Base-by-base conservation (phyloP, 2,113 vertebrate species). In the Machaerirhynchus nigripectus region DNA sequence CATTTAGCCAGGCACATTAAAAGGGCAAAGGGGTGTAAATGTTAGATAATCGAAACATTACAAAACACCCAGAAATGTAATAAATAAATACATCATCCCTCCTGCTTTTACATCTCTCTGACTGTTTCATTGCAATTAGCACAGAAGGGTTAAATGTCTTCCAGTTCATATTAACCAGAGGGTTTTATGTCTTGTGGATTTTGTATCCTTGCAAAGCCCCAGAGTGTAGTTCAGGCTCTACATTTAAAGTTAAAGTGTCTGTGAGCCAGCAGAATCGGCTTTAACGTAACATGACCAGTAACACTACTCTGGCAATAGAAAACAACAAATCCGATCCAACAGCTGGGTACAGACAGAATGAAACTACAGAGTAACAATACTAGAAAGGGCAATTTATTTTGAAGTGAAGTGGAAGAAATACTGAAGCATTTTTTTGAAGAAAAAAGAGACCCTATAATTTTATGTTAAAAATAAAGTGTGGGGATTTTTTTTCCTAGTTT, bases 221-320 rank as follows among this genome's bases (percentile, higher is more conserved):
- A 70, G 95, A 97, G 97, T 95, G 89, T 83, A 97, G 94, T 97
- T 92, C 79, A 30, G 96, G 92, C 88, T 97, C 94, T 96, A 90
- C 78, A 97, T 96, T 97, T 98, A 95, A 97, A 97, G 93, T 96
- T 97, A 61, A 97, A 90, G 93, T 93, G 90, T 85, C 84, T 97
- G 90, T 93, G 84, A 97, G 82, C 91, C 92, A 95, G 87, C 74
- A 97, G 95, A 95, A 97, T 77, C 20, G 49, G 76, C 73, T 94
- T 93, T 88, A 96, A 93, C 53, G 26, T 84, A 97, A 97, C 56
- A 86, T 33, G 75, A 80, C 80, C 87, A 93, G 57, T 31, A 74
- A 94, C 71, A 73, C 74, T 35, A 59, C 60, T 67, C 94, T 75
- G 94, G 71, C 59, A 93, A 68, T 15, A 87, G 61, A 93, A 96